These are phyloP conservation scores for Scotopteryx bipunctaria DNA, from an alignment of 2,888 invertebrate genomes.

Conservation along the genomic window DNA sequence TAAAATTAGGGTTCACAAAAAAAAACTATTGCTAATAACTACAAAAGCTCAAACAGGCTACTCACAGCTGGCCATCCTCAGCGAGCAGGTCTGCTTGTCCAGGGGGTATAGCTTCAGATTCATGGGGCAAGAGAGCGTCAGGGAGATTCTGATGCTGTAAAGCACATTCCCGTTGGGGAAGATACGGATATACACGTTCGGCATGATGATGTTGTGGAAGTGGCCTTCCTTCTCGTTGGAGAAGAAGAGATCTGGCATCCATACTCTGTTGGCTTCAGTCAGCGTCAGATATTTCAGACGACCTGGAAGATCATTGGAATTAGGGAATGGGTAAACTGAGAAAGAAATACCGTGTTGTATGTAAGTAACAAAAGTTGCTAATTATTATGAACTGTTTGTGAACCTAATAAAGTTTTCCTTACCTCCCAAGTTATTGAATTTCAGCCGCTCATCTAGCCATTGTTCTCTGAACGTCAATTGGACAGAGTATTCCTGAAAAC, in stretches of 20 bases:
- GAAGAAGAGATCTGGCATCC: slow-evolving; percentile 99
- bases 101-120: slow-evolving; percentile 97
- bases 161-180: slow-evolving; percentile 97
- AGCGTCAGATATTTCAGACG: slow-evolving; percentile 95
- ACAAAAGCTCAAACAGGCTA: slow-evolving; percentile 47
- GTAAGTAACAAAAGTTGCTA: too few species aligned
- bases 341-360: too few species aligned
- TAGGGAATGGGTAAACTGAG: too few species aligned
- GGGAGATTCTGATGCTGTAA: slow-evolving; percentile 98
- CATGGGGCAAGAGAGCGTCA: slow-evolving; percentile 98
- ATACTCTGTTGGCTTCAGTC: slow-evolving; percentile 96
- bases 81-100: slow-evolving; percentile 97
- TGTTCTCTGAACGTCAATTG: slow-evolving; percentile 98
- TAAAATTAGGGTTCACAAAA: too few species aligned
- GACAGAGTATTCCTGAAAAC: slow-evolving; percentile 97
- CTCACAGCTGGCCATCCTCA: slow-evolving; percentile 99
- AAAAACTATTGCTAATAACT: neutral
- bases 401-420: too few species aligned
- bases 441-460: slow-evolving; percentile 96
- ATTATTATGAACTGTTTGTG: too few species aligned
- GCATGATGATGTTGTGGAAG: slow-evolving; percentile 98
- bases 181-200: slow-evolving; percentile 98
- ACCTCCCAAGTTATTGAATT: slow-evolving; percentile 94
- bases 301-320: too few species aligned
- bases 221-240: slow-evolving; percentile 99